Conservation (phyloP, 2,113 vertebrate genomes). For the Petrocephalus microphthalmus region DNA sequence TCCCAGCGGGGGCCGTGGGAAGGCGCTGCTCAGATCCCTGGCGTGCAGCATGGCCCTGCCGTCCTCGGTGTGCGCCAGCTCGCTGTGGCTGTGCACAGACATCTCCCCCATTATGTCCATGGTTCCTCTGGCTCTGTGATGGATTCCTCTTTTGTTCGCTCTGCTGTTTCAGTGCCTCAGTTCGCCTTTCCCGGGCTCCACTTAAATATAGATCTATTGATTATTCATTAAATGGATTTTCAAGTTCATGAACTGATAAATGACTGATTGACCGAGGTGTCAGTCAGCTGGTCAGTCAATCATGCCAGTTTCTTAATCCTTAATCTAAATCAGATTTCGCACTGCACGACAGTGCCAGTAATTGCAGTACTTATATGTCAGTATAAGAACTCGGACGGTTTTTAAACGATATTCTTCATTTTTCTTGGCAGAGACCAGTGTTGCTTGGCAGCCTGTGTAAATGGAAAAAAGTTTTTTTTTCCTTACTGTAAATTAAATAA, state of each 20-base stretch:
- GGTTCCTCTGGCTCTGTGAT: constrained; percentile 46
- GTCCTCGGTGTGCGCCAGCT: constrained; percentile 64
- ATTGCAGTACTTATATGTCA: background rate
- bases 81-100: constrained; percentile 65
- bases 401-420: background rate
- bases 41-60: constrained; percentile 65
- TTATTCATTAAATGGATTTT: constrained; percentile 21
- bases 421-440: background rate
- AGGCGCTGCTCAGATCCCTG: constrained; percentile 60
- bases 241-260: constrained; percentile 23
- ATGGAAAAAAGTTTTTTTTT: constrained; percentile 10
- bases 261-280: constrained; percentile 32
- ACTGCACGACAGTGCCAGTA: background rate
- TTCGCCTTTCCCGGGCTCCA: background rate
- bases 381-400: background rate
- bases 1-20: constrained; percentile 64
- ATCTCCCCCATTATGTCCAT: constrained; percentile 65
- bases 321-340: constrained; percentile 14
- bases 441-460: constrained; percentile 9
- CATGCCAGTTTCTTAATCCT: background rate
- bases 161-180: background rate
- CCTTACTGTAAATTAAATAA: background rate
- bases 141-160: background rate
- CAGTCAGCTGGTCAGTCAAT: constrained; percentile 36
- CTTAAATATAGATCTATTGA: constrained; percentile 23